phyloP scores from a whole-genome alignment of 2,797 vertebrate species.

The Eulemur albifrons region DNA sequence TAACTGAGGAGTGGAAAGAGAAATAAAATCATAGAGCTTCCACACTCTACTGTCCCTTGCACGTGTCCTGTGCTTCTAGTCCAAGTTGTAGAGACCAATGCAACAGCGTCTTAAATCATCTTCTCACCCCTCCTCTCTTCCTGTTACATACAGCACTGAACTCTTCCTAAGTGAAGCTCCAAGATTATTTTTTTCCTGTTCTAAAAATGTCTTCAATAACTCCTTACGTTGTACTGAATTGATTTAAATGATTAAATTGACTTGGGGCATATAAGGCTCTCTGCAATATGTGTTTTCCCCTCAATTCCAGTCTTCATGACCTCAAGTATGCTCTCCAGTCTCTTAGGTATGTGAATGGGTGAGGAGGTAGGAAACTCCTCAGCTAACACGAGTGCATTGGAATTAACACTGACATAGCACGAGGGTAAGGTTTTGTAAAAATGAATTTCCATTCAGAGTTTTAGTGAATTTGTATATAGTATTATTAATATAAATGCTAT shows the following conservation, averaged over 20 bases:
- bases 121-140: background rate
- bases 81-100: background rate
- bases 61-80: background rate
- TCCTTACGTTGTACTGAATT: background rate
- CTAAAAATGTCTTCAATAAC: background rate
- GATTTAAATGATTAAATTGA: background rate
- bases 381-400: background rate
- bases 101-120: background rate
- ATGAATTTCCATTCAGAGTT: background rate
- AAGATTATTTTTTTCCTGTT: background rate
- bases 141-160: background rate
- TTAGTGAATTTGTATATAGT: background rate
- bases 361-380: background rate
- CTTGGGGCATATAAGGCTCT: background rate
- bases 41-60: too few species aligned
- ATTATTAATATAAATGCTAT: background rate
- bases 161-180: background rate
- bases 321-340: background rate
- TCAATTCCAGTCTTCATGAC: background rate
- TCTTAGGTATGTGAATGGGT: background rate
- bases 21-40: background rate
- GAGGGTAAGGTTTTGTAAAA: background rate
- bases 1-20: background rate
- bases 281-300: background rate
- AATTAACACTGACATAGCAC: background rate